Base-by-base conservation (phyloP, 2,797 vertebrate genomes). In the Erethizon dorsatum region DNA sequence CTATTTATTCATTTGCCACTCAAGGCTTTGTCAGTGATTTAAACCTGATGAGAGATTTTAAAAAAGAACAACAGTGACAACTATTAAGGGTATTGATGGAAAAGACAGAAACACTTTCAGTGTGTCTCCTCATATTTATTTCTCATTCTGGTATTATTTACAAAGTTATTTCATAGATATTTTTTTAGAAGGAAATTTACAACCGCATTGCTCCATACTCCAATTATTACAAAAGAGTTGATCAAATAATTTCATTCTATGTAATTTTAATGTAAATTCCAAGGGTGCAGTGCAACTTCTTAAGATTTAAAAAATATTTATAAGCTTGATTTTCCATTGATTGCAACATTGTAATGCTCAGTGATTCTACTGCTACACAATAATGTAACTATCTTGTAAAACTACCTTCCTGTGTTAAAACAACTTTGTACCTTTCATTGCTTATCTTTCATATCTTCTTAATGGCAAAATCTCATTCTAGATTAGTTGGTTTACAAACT, bases 201-300 rank as follows among this genome's bases (percentile, higher is more conserved):
- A 83, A n/a, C 6, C 37, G 6, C 26, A 73, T 4, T 56, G 4
- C 37, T 82, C 14, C 15, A 37, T 28, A 37, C 8, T 85, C 57
- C 17, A 83, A 0, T 52, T 90, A 79, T 95, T 94, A 33, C 47
- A 88, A 92, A 88, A 26, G 26, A 90, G 5, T 4, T 12, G 52
- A 26, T 10, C 61, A 88, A 79, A n/a, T 67, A 91, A 94, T 95
- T 97, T 93, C 52, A 77, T 90, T 94, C 9, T 95, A 47, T 77
- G 26, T 50, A 94, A 97, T 87, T 90, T 95, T 54, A 75, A 61
- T 90, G 28, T 79, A 95, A 95, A 94, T 96, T 90, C 47, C 13
- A 86, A 94, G 33, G 83, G 11, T 90, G 28, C 1, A 56, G 2
- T 89, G 28, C 9, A 82, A 82, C 28, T 69, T 86, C 52, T 75